A percentile compares a stretch with the other conserved stretches of the same genome.
Conservation (phyloP, 1,140 invertebrate species). For the Ephestia elutella region DNA sequence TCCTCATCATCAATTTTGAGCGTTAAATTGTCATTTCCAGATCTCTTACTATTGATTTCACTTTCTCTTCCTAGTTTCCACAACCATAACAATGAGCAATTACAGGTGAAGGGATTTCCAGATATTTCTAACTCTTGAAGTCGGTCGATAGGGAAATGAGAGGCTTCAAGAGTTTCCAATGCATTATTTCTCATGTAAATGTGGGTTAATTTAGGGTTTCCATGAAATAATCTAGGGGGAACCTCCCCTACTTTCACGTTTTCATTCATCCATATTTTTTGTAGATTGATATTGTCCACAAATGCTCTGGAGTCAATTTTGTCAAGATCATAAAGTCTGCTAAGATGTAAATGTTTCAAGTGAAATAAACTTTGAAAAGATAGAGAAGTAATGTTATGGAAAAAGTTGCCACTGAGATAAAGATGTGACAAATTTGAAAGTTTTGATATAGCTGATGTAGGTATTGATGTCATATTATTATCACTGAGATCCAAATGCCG, state of each 20-base stretch:
- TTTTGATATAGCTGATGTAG: conserved; percentile 83
- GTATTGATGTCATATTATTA: conserved; percentile 86
- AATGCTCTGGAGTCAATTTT: conserved; percentile 84
- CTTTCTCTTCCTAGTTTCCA: conserved; percentile 82
- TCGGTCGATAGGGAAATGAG: conserved; percentile 86
- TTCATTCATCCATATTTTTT: conserved; percentile 84
- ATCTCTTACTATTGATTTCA: conserved; percentile 54
- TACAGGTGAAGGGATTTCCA: conserved; percentile 89
- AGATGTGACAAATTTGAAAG: conserved; percentile 83
- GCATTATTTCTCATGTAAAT: conserved; percentile 83
- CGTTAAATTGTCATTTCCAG: conserved; percentile 52
- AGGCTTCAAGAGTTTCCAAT: conserved; percentile 82
- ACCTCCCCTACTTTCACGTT: conserved; percentile 82
- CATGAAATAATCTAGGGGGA: conserved; percentile 83
- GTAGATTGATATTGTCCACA: conserved; percentile 88
- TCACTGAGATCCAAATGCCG: conserved; percentile 84
- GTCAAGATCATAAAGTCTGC: conserved; percentile 78
- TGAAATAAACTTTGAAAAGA: conserved; percentile 88
- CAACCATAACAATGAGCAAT: conserved; percentile 90
- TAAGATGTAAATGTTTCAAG: conserved; percentile 82
- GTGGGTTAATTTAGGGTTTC: conserved; percentile 82
- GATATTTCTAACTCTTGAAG: conserved; percentile 81
- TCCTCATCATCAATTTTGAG: conserved; percentile 71
- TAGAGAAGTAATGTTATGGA: conserved; percentile 79
- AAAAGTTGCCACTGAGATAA: conserved; percentile 84